Evolutionary conservation across 1,140 invertebrate genomes (phyloP), one percentile per base, ranked within the genome.

Genomic region (Manduca sexta): DNA sequence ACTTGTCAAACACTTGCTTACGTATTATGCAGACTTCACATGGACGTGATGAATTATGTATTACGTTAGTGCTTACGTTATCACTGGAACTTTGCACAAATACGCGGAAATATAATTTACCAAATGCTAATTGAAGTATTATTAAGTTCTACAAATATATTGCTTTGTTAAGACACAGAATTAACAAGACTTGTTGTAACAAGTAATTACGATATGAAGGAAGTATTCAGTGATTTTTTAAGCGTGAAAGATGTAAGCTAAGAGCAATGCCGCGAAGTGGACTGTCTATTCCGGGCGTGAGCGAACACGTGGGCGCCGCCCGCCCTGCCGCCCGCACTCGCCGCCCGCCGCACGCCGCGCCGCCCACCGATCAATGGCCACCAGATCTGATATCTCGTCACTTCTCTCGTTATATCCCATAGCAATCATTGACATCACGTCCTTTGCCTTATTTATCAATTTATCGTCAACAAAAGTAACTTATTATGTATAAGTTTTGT

Each of bases 241-340:
- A 16, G 45, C 52, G 30, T 49, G 31, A 55, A 21, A 44, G 41
- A 64, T 60, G 70, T 69, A 52, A 58, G 52, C 42, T 44, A 50
- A 40, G 60, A 53, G 45, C 66, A 49, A 59, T 55, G 46, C 64
- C 57, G 66, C 76, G 66, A 66, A 64, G 67, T 69, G 42, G 67
- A 84, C 80, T 84, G 74, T 57, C 76, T 84, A 84, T 84, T 84
- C 78, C 74, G 52, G 70, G 76, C 63, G 40, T 55, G 72, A 74
- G 66, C 64, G 66, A 70, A 58, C 78, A 84, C 80, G 80, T 84
- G 81, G 81, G 70, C 60, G 56, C 52, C 61, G 58, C 58, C 60
- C 64, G 46, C 54, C 54, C 48, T 40, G 47, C 69, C 64, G 64
- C 74, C 72, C 64, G 61, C 57, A 61, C 63, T 13, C n/a, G n/a